A percentile compares a stretch with the other conserved stretches of the same genome.
Conservation (phyloP, 2,888 invertebrate genomes). For the Acleris laterana region DNA sequence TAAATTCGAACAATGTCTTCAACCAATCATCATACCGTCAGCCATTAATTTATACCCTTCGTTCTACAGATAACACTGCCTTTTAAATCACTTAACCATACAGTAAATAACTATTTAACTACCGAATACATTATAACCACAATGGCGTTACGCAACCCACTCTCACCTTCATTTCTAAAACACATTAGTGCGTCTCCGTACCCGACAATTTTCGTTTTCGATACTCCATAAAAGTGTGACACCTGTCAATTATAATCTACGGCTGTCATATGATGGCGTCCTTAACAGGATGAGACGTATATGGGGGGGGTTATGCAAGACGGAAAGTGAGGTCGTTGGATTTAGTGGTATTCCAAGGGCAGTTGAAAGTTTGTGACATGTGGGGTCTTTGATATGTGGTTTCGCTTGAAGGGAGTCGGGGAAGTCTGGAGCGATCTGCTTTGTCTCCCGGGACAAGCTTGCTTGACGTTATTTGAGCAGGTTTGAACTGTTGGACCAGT, state of each 20-base stretch:
- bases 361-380: conserved; percentile 24
- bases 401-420: not conserved
- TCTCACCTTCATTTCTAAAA: conserved; percentile 24
- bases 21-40: too few relatives aligned
- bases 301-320: conserved; percentile 36
- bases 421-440: not conserved
- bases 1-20: too few relatives aligned
- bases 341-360: conserved; percentile 37
- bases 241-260: conserved; percentile 35
- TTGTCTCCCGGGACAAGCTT: too few relatives aligned
- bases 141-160: conserved; percentile 1
- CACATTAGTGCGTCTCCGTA: conserved; percentile 8
- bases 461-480: not conserved
- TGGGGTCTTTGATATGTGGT: not conserved
- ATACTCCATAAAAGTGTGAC: conserved; percentile 28
- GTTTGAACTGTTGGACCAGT: too few relatives aligned
- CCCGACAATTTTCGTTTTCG: conserved; percentile 35
- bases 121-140: not conserved
- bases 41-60: too few relatives aligned
- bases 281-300: conserved; percentile 24
- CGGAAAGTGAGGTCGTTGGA: conserved; percentile 38
- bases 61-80: too few relatives aligned
- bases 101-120: not conserved
- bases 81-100: not conserved
- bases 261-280: conserved; percentile 17